Percentiles rank a stretch among this genome's conserved stretches.
Evolutionary conservation across 2,113 vertebrate genomes (phyloP).

Genomic region (Trachemys scripta): DNA sequence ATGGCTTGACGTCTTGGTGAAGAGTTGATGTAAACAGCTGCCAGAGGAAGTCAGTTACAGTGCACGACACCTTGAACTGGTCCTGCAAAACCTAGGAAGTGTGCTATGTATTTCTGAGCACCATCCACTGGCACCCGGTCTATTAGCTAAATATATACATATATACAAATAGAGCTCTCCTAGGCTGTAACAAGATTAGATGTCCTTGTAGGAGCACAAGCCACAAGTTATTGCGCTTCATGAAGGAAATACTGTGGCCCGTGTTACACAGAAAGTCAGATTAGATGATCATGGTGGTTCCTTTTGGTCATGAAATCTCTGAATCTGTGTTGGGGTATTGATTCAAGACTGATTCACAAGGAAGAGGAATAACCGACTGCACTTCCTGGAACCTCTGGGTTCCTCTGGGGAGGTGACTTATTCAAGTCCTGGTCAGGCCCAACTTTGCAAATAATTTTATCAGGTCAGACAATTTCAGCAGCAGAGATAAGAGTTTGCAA

Average conservation of each 20-base stretch:
- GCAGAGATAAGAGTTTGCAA: not conserved
- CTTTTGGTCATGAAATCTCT: not conserved
- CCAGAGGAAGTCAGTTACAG: not conserved
- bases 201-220: not conserved
- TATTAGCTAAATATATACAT: not conserved
- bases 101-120: not conserved
- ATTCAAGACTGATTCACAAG: not conserved
- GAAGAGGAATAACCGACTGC: not conserved
- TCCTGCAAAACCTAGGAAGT: not conserved
- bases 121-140: not conserved
- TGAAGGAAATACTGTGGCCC: not conserved
- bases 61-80: not conserved
- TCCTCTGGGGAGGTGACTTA: fast-evolving
- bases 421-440: not conserved
- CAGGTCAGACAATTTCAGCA: not conserved
- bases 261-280: not conserved
- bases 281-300: not conserved
- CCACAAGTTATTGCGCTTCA: fast-evolving
- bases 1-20: not conserved
- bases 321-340: not conserved
- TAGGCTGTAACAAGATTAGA: not conserved
- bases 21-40: not conserved
- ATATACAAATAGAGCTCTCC: slow-evolving; percentile 13
- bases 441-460: not conserved
- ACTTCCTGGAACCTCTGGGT: not conserved